phyloP scores from a whole-genome alignment of 1,140 invertebrate genomes.

The Saccostrea cuccullata region DNA sequence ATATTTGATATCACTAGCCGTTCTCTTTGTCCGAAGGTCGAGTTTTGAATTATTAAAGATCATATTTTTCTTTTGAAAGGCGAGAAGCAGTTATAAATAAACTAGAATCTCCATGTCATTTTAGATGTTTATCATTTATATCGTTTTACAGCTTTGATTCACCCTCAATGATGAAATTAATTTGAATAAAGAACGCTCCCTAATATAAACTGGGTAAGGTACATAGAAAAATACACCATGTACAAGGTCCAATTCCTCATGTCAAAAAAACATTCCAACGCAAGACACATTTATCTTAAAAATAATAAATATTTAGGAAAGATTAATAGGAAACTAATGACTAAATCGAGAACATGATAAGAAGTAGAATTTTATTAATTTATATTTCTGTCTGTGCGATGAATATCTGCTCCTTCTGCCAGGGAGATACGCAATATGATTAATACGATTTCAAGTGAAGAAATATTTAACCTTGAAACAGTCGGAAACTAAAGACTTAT shows the following conservation, averaged over 20 bases:
- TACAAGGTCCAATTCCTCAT: background rate
- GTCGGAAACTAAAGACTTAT: background rate
- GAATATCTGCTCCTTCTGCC: background rate
- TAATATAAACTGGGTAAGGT: background rate
- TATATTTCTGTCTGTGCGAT: slow-evolving; percentile 28
- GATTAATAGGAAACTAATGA: slow-evolving; percentile 34
- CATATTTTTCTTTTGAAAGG: slow-evolving; percentile 34
- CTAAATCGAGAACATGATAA: slow-evolving; percentile 36
- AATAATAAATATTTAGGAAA: slow-evolving; percentile 31
- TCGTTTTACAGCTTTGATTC: background rate
- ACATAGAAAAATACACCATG: background rate
- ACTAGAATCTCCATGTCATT: slow-evolving; percentile 31
- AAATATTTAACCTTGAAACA: background rate
- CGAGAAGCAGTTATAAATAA: slow-evolving; percentile 6
- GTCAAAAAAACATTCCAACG: background rate
- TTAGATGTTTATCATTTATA: slow-evolving; percentile 1
- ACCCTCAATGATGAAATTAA: slow-evolving; percentile 20
- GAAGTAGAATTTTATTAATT: slow-evolving; percentile 29
- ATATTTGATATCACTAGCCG: slow-evolving; percentile 13
- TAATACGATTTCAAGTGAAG: background rate
- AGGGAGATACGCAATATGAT: background rate
- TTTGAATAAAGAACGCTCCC: slow-evolving; percentile 1
- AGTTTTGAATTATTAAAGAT: slow-evolving; percentile 35
- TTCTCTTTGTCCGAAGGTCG: slow-evolving; percentile 29
- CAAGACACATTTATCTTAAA: slow-evolving; percentile 30